Evolutionary conservation across 2,888 invertebrate genomes (phyloP).

Genomic region (Cryptocephalus primarius): DNA sequence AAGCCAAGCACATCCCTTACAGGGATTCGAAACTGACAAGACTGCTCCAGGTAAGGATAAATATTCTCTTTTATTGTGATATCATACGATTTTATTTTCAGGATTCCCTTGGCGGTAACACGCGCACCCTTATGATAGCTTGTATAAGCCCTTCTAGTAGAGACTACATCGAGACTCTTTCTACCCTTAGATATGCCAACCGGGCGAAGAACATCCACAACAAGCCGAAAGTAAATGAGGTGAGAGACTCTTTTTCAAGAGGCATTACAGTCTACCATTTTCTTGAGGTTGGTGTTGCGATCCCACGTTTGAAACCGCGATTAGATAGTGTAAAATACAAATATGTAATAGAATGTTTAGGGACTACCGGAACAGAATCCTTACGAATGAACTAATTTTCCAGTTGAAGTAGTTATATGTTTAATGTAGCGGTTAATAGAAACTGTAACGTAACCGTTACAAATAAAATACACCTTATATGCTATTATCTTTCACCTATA

Average conservation of each 20-base stretch:
- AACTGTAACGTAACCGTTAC: no score
- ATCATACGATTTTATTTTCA: conserved; percentile 20
- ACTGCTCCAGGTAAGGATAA: conserved; percentile 48
- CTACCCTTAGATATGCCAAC: conserved; percentile 73
- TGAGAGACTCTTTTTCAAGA: conserved; percentile 8
- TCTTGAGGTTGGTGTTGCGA: no score
- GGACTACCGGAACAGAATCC: no score
- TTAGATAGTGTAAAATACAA: no score
- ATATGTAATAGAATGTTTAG: no score
- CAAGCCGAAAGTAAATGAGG: conserved; percentile 72
- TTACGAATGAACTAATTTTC: no score
- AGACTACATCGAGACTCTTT: conserved; percentile 75
- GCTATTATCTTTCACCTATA: no score
- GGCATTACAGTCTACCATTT: no score
- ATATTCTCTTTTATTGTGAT: conserved; percentile 1
- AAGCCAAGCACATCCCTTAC: conserved; percentile 69
- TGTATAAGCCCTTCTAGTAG: conserved; percentile 73
- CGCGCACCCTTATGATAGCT: conserved; percentile 80
- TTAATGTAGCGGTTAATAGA: no score
- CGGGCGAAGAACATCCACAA: conserved; percentile 81
- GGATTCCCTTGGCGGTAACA: conserved; percentile 78
- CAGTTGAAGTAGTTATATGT: no score
- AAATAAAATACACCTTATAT: no score
- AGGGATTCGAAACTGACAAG: conserved; percentile 79
- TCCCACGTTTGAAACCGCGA: no score